Base-by-base conservation (phyloP, 2,113 vertebrate species). In the Solenodon paradoxus region DNA sequence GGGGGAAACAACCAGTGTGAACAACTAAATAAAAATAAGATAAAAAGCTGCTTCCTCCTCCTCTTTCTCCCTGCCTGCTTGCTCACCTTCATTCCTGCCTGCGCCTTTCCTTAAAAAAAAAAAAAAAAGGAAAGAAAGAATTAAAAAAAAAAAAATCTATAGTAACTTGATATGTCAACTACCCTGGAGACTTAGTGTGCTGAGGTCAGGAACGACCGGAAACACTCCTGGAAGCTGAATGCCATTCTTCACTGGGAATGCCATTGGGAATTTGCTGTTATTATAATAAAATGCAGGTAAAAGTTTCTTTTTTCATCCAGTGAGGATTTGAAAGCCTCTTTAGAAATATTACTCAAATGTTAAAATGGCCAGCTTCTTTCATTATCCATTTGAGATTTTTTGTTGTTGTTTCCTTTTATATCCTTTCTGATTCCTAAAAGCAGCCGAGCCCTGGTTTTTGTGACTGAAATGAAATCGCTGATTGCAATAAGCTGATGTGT, bases 361-460 rank as follows among this genome's bases (percentile, higher is more conserved):
- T 74, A 47, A n/a, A 92, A 22, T 51, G 57, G 61, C 35, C 72
- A 35, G 1, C 61, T 28, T 78, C 35, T 64, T 51, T 91, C 71
- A 59, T 90, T 32, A 0, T 40, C 51, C 17, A 0, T 22, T 49
- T 90, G 82, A 10, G 24, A 53, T 69, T 91, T 69, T 66, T 5
- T 59, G n/a, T n/a, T 96, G 93, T 40, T 19, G 30, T 61, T 98
- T 94, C 49, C 28, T 72, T 53, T 72, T 81, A 57, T 51, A 55
- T 61, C 77, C 22, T 59, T 84, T 86, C 53, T 66, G 26, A n/a
- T 10, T 35, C 83, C 57, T n/a, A 81, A 86, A 77, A 80, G 40
- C 51, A 80, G 11, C 57, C 7, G 24, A 45, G n/a, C 78, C 2
- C 0, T 2, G 30, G 66, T 83, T 78, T 66, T 64, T 57, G 32